phyloP scores from a whole-genome alignment of 92 coral and sea anemone species.

The Palythoa caribaeorum region DNA sequence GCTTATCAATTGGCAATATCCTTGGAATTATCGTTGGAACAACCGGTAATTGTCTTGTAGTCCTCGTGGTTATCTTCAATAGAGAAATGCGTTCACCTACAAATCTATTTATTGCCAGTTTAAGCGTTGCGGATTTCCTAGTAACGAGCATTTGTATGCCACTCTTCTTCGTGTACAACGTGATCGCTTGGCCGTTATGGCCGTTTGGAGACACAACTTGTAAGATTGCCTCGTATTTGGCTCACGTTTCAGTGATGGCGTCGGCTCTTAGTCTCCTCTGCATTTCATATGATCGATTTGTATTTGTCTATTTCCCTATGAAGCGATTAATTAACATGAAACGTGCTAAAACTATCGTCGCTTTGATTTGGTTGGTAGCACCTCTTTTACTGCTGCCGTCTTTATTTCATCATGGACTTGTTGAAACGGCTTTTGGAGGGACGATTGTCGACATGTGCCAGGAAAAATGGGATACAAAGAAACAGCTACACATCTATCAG shows the following conservation, averaged over 20 bases:
- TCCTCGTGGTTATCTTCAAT: constrained; percentile 72
- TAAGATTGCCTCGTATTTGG: constrained; percentile 68
- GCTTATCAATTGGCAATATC: constrained; percentile 66
- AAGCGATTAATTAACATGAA: constrained; percentile 59
- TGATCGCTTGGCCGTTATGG: constrained; percentile 83
- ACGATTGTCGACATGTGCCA: constrained; percentile 61
- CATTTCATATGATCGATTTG: constrained; percentile 80
- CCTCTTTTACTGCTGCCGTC: constrained; percentile 81
- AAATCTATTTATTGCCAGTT: constrained; percentile 77
- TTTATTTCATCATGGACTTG: constrained; percentile 67
- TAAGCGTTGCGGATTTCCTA: constrained; percentile 76
- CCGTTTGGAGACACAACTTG: constrained; percentile 76
- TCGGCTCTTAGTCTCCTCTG: constrained; percentile 81
- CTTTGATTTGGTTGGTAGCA: constrained; percentile 77
- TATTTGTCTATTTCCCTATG: constrained; percentile 77
- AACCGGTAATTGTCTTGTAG: constrained; percentile 74
- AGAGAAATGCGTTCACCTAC: constrained; percentile 78
- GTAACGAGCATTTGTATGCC: constrained; percentile 84
- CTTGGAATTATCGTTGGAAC: constrained; percentile 64
- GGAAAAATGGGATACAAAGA: constrained; percentile 70
- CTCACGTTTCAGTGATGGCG: constrained; percentile 85
- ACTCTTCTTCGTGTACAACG: constrained; percentile 78
- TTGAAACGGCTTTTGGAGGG: constrained; percentile 30
- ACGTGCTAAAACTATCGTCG: constrained; percentile 68
- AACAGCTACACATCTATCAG: constrained; percentile 69